These are phyloP conservation scores for Leptinotarsa texana DNA, from an alignment of 1,140 invertebrate genomes.

Conservation along the genomic window DNA sequence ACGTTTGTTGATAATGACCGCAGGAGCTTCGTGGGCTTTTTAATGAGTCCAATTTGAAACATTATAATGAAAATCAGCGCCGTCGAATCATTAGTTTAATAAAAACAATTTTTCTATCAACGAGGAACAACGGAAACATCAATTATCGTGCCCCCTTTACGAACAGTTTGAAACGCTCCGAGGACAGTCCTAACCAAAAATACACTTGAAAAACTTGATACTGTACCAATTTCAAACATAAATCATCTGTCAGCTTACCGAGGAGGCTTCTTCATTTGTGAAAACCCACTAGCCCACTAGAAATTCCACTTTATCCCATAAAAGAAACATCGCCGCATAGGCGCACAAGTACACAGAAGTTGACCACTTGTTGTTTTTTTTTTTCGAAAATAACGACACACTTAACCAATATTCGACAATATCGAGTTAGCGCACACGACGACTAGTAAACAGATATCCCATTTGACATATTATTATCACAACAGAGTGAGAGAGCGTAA, in stretches of 20 bases:
- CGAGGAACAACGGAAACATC: slow-evolving; percentile 2
- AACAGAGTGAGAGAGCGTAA: slow-evolving; percentile 23
- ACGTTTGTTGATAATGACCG: too few species aligned
- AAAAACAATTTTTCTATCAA: slow-evolving; percentile 9
- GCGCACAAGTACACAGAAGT: slow-evolving; percentile 9
- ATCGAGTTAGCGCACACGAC: slow-evolving; percentile 23
- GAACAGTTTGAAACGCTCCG: neutral
- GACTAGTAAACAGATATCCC: slow-evolving; percentile 23
- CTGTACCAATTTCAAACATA: slow-evolving; percentile 23
- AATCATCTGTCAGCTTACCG: slow-evolving; percentile 28
- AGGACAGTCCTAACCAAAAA: neutral
- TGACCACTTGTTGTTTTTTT: slow-evolving; percentile 23
- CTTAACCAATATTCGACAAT: slow-evolving; percentile 20
- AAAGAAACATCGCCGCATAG: slow-evolving; percentile 5
- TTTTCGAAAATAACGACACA: slow-evolving; percentile 16
- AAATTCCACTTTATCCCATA: slow-evolving; percentile 23
- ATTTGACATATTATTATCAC: slow-evolving; percentile 29
- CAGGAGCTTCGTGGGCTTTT: neutral
- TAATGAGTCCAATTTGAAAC: neutral
- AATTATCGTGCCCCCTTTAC: slow-evolving; percentile 13
- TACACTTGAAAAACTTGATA: slow-evolving; percentile 16
- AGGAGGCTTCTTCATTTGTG: slow-evolving; percentile 25
- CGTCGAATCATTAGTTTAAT: neutral
- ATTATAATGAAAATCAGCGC: neutral
- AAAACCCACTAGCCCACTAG: slow-evolving; percentile 15